Conservation (phyloP, 2,113 vertebrate species). For the Hypocryptadius cinnamomeus region DNA sequence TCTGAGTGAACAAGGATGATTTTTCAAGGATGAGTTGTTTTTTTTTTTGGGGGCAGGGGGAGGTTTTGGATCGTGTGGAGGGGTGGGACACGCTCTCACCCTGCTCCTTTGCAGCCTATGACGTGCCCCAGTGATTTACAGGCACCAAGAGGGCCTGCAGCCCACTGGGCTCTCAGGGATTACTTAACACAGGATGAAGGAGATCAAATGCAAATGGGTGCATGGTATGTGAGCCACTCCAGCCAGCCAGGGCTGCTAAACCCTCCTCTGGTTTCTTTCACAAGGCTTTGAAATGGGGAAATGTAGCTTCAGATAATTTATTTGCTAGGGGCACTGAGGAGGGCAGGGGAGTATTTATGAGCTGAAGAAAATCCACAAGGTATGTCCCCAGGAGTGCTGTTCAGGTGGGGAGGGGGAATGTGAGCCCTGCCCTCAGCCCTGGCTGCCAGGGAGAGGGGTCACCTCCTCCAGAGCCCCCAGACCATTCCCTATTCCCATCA, state of each 20-base stretch:
- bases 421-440: neutral
- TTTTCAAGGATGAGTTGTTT: too few relatives aligned
- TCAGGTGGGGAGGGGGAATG: neutral
- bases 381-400: neutral
- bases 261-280: conserved; percentile 42
- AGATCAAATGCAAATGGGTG: neutral
- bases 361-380: neutral
- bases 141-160: neutral
- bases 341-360: neutral
- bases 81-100: neutral
- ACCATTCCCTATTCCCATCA: neutral
- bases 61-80: neutral
- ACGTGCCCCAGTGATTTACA: conserved; percentile 8
- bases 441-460: neutral
- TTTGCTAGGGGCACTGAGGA: neutral
- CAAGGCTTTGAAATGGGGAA: conserved; percentile 20
- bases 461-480: neutral
- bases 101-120: neutral
- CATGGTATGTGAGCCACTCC: conserved; percentile 20
- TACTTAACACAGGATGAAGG: neutral
- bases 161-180: neutral
- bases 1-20: neutral
- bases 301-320: neutral
- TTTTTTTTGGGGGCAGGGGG: neutral
- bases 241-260: conserved; percentile 23